phyloP scores from a whole-genome alignment of 2,113 vertebrate species.

The Sinocyclocheilus anophthalmus region DNA sequence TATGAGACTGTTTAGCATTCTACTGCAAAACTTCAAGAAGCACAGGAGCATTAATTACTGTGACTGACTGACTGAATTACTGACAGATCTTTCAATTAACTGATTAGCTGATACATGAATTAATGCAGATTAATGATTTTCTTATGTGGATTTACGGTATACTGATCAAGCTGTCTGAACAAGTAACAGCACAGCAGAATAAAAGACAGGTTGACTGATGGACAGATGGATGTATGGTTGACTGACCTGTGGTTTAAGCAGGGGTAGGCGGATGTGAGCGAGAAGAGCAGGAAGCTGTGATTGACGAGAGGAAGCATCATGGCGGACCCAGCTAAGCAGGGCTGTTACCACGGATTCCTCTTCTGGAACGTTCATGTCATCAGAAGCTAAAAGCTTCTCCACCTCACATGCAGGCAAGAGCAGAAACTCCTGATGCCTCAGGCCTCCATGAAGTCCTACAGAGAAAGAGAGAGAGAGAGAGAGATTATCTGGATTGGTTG shows the following conservation, averaged over 20 bases:
- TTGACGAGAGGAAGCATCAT: conserved; percentile 82
- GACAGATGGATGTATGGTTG: background rate
- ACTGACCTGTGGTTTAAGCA: conserved; percentile 92
- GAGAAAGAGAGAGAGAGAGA: conserved; percentile 35
- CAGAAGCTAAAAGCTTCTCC: conserved; percentile 90
- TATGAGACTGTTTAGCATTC: background rate
- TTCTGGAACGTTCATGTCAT: conserved; percentile 95
- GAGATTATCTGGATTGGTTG: background rate
- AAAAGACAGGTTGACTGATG: conserved; percentile 1
- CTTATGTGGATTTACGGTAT: background rate
- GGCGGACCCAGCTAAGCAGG: conserved; percentile 89
- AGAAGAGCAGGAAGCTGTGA: conserved; percentile 86
- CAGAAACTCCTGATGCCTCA: conserved; percentile 94
- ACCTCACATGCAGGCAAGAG: conserved; percentile 89
- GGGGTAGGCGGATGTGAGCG: conserved; percentile 90
- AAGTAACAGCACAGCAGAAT: conserved; percentile 17
- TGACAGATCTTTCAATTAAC: background rate
- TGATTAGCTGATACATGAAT: background rate
- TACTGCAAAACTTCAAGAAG: background rate
- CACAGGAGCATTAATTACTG: background rate
- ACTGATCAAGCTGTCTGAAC: background rate
- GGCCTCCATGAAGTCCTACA: conserved; percentile 94
- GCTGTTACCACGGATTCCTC: conserved; percentile 94
- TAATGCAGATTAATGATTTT: conserved; percentile 11
- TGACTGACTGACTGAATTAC: background rate